Base-by-base conservation (phyloP, 2,797 vertebrate species). In the Cebuella pygmaea region DNA sequence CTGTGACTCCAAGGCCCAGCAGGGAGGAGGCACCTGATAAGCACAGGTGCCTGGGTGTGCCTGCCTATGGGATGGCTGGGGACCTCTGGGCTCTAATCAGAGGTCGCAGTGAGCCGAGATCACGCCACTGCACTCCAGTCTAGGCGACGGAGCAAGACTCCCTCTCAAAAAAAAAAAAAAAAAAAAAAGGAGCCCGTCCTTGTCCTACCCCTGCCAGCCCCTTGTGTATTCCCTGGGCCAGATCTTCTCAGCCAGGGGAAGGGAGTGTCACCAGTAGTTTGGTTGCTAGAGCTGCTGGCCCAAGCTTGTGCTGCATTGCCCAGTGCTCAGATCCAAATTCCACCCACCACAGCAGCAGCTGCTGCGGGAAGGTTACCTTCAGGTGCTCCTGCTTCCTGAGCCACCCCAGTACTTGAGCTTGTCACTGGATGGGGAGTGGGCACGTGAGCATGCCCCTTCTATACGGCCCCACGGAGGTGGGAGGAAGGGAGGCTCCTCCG, bases 261-360 rank as follows among this genome's bases (percentile, higher is more conserved):
- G 88, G 93, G 85, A 88, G 75, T 2, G 0, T 17, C 6, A 96
- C 88, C 96, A 50, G 74, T 4, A 61, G 27, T 39, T 61, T n/a
- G 20, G 79, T 91, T 93, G 93, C 90, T 87, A 26, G 83, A 78
- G 89, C n/a, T 82, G 85, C 96, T 74, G 2, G n/a, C 87, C 76
- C 64, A 82, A 86, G 94, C 91, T 36, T 39, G 1, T 17, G 70
- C 52, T 2, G 2, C 9, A 14, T 46, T 48, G 46, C 76, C 90
- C 48, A 7, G 20, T 0, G 44, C 67, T 55, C 46, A 52, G 78
- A 90, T 27, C 57, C 72, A 74, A 8, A 5, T 33, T 91, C 13
- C 20, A 61, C 52, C 81, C 17, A 0, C 44, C 4, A 2, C 59
- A 9, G 76, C 5, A 11, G 72, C 0, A 7, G 20, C 22, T 6